Evolutionary conservation across 2,113 vertebrate species (phyloP), one percentile per base, ranked within the genome.

Genomic region (Ramphastos sulfuratus): DNA sequence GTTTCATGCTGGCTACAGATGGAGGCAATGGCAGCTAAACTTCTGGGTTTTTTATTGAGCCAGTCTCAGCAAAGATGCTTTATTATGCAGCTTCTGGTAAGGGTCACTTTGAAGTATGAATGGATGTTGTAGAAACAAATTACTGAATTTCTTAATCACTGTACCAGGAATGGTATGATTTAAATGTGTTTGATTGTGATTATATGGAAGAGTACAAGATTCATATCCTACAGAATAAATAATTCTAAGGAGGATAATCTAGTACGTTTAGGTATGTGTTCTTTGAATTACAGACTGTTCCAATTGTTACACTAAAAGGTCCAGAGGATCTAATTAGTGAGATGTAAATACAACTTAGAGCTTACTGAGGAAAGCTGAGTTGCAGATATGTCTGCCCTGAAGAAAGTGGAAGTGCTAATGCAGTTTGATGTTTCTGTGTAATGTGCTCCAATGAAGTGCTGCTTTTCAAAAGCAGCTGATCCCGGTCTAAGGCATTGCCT

Each of bases 201-300:
- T 64, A 52, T 64, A 31, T 27, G 44, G 39, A 79, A 73, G 55
- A 66, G 8, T 27, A 35, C n/a, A 69, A 72, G 50, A 44, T 72
- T 90, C 3, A 31, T 66, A 74, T 83, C 15, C 52, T 81, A 87
- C 86, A 74, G 90, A 87, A 85, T 92, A 80, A 85, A 31, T 89
- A 28, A 77, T 80, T 72, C 42, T 82, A 3, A 71, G 52, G 72
- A 69, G n/a, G 44, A 73, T 59, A 69, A 82, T 58, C 54, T 48
- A 23, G 56, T 73, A 28, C 27, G 33, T 52, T 93, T 88, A 58
- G 80, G 46, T 73, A 48, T 4, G 11, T 61, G 30, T 37, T 72
- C 71, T n/a, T 67, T 91, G 65, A 82, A 82, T 63, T 90, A 58
- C 8, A 87, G n/a, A 48, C 61, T 71, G 33, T 83, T 92, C 28